Evolutionary conservation across 2,888 invertebrate genomes (phyloP).

Genomic region (Apodemia mormo): DNA sequence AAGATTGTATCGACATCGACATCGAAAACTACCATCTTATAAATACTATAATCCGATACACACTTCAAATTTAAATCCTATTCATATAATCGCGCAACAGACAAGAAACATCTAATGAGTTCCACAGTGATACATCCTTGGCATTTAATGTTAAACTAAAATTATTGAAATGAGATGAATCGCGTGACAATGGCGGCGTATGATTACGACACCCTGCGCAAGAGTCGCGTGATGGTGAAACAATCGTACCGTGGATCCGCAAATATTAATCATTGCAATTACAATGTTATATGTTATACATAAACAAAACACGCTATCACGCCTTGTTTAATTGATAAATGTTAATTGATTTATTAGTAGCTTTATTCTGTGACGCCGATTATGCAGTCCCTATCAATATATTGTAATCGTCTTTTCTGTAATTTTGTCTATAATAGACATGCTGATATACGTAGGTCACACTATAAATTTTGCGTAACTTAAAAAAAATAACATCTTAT

Average conservation of each 20-base stretch:
- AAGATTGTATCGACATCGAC: too few species aligned
- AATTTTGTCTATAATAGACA: too few species aligned
- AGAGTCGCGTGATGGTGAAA: conserved; percentile 60
- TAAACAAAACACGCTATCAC: conserved; percentile 1
- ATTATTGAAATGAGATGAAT: conserved; percentile 38
- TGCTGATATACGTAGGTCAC: too few species aligned
- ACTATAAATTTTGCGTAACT: too few species aligned
- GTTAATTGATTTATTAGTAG: background rate
- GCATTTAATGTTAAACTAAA: conserved; percentile 27
- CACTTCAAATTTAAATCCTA: background rate
- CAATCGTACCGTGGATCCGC: conserved; percentile 58
- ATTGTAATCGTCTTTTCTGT: too few species aligned
- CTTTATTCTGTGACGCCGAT: too few species aligned
- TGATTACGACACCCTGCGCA: conserved; percentile 53
- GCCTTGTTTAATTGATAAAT: background rate
- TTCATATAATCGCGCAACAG: background rate
- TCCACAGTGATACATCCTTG: conserved; percentile 19
- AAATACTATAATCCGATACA: background rate
- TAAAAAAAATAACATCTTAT: too few species aligned
- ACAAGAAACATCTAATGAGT: conserved; percentile 7
- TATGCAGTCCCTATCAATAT: too few species aligned
- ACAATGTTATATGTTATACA: conserved; percentile 39
- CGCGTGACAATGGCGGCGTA: conserved; percentile 57
- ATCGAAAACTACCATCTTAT: background rate
- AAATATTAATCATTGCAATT: conserved; percentile 40